Evolutionary conservation across 2,888 invertebrate genomes (phyloP), one percentile per base, ranked within the genome.

Genomic region (Tridacna gigas): DNA sequence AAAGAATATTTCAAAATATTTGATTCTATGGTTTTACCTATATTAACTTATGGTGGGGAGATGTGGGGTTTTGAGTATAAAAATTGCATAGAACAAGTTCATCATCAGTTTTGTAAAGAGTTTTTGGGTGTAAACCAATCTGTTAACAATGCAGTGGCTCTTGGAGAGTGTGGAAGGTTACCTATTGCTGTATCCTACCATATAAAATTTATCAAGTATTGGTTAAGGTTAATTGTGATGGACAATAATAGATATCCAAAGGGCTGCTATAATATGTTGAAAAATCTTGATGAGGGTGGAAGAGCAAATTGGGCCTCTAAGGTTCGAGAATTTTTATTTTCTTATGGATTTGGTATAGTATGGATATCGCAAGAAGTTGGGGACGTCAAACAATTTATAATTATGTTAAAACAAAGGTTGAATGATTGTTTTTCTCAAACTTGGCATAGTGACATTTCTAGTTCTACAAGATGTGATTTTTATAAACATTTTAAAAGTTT

Each of bases 291-390:
- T 45, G 77, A 77, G 0, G 66, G 67, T 22, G 79, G 65, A n/a
- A 28, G 75, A 47, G 47, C 45, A 13, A 75, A 66, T 20, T 75
- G 80, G 80, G 75, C 67, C 13, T 45, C 80, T 5, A 12, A 69
- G 20, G 25, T 80, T 11, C 75, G 75, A 80, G 45, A 69, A 12
- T 20, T 74, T 28, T 61, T 80, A 18, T 80, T 65, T 25, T 47
- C 63, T 48, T 51, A 79, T 45, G 82, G 82, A 25, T 82, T 82
- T 67, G 79, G 79, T 7, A 75, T 75, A 60, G 79, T 28, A 12
- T 82, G 78, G 82, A 47, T 74, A n/a, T 63, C 67, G 47, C 56
- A 75, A n/a, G 77, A 69, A 5, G 77, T 79, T 48, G 75, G 78
- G 12, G 37, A 82, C 37, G 22, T 26, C 26, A 60, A 37, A 47